These are phyloP conservation scores for Apogon hyalosoma DNA, from an alignment of 2,797 vertebrate genomes.

Conservation along the genomic window DNA sequence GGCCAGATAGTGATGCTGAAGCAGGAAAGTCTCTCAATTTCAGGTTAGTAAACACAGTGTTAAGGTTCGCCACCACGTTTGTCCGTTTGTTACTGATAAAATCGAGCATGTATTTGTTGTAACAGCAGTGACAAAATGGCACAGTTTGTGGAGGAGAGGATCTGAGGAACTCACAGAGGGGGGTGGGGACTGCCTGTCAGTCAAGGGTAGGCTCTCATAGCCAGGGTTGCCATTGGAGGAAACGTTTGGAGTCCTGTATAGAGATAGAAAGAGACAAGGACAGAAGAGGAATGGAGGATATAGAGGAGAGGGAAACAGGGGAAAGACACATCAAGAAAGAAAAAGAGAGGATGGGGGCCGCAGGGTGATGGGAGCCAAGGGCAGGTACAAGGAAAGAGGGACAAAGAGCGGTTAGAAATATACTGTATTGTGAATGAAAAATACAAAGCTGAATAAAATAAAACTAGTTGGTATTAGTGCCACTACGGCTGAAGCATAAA, in stretches of 20 bases:
- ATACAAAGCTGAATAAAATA: slow-evolving; percentile 57
- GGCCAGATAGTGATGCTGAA: slow-evolving; percentile 33
- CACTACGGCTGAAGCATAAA: slow-evolving; percentile 46
- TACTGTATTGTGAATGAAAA: slow-evolving; percentile 62
- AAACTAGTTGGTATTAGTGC: slow-evolving; percentile 49
- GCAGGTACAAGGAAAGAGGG: slow-evolving; percentile 78
- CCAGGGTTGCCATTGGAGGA: slow-evolving; percentile 97
- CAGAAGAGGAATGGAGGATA: slow-evolving; percentile 63
- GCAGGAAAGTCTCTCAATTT: slow-evolving; percentile 3
- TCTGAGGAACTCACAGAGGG: slow-evolving; percentile 90
- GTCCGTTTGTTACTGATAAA: slow-evolving; percentile 37
- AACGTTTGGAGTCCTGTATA: slow-evolving; percentile 95
- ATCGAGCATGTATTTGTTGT: slow-evolving; percentile 36
- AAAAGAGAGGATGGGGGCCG: slow-evolving; percentile 50
- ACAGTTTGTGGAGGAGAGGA: slow-evolving; percentile 80
- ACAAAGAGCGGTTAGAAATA: slow-evolving; percentile 80
- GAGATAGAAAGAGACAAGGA: slow-evolving; percentile 84
- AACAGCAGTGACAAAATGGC: slow-evolving; percentile 68
- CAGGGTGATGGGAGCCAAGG: slow-evolving; percentile 67
- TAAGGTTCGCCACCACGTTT: slow-evolving; percentile 15
- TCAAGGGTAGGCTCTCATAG: slow-evolving; percentile 92
- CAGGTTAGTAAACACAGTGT: slow-evolving; percentile 14
- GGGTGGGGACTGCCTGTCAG: slow-evolving; percentile 90
- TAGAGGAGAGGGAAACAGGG: slow-evolving; percentile 69
- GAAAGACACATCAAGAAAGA: slow-evolving; percentile 78